Percentiles rank a stretch among this genome's conserved stretches.
phyloP scores from a whole-genome alignment of 2,113 vertebrate species.

The Eptesicus fuscus region DNA sequence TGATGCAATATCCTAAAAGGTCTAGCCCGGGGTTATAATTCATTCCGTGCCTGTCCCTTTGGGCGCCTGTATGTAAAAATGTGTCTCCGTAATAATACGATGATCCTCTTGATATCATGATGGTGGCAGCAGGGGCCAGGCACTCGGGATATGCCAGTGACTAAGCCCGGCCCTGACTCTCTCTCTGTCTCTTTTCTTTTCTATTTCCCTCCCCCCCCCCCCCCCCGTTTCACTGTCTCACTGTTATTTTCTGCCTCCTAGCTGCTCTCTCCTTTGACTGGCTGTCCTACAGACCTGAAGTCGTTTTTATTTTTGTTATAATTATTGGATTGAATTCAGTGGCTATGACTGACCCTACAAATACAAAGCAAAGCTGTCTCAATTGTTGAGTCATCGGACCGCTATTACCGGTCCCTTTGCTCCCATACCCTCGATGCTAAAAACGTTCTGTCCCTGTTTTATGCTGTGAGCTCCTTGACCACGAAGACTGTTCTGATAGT shows the following conservation, averaged over 20 bases:
- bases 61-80: accelerated
- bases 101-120: not conserved
- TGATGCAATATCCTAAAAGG: not conserved
- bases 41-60: not conserved
- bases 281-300: not conserved
- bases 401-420: not conserved
- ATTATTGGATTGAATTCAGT: not conserved
- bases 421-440: not conserved
- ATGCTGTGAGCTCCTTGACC: not conserved
- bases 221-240: not conserved
- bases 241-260: not conserved
- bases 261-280: not conserved
- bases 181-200: not conserved
- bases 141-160: accelerated
- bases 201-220: not conserved
- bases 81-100: accelerated
- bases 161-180: not conserved
- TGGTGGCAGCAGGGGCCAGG: not conserved
- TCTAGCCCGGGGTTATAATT: accelerated
- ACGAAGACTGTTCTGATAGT: not conserved
- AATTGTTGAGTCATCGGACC: too few species aligned
- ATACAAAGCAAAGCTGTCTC: not conserved
- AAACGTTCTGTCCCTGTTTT: not conserved
- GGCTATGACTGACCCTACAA: not conserved
- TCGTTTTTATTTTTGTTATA: not conserved